These are phyloP conservation scores for Brachionus sp. DNA, from an alignment of 1,140 invertebrate genomes.

Conservation along the genomic window DNA sequence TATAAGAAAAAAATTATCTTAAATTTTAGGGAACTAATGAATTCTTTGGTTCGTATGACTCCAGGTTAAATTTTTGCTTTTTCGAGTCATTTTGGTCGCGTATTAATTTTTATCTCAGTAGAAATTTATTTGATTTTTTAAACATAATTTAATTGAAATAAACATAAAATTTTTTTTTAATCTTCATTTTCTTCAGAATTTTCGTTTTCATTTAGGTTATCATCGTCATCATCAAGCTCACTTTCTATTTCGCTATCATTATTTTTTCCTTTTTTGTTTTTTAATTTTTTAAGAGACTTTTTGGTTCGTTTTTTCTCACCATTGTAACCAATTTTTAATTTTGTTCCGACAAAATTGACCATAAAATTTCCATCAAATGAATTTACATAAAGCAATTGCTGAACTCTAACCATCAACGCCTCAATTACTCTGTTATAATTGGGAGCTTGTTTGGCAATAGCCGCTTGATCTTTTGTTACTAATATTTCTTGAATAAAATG, in stretches of 20 bases:
- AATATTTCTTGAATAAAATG: conserved; percentile 42
- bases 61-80: not conserved
- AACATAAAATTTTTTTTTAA: too few relatives aligned
- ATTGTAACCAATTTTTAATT: conserved; percentile 16
- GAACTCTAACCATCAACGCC: not conserved
- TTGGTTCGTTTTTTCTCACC: not conserved
- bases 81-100: too few relatives aligned
- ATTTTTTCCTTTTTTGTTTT: not conserved
- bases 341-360: conserved; percentile 11
- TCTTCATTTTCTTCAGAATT: not conserved
- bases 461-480: conserved; percentile 9
- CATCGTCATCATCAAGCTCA: not conserved
- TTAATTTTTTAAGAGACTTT: not conserved
- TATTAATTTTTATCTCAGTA: too few relatives aligned
- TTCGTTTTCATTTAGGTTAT: not conserved
- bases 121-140: too few relatives aligned
- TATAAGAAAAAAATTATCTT: too few relatives aligned
- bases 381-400: conserved; percentile 24
- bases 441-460: conserved; percentile 39
- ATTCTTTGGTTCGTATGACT: not conserved
- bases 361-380: conserved; percentile 11
- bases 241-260: conserved; percentile 12
- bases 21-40: not conserved
- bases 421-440: conserved; percentile 10
- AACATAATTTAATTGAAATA: too few relatives aligned